Percentiles rank a stretch among this genome's conserved stretches.
phyloP scores from a whole-genome alignment of 2,888 invertebrate genomes.

The Philopedon plagiatum region DNA sequence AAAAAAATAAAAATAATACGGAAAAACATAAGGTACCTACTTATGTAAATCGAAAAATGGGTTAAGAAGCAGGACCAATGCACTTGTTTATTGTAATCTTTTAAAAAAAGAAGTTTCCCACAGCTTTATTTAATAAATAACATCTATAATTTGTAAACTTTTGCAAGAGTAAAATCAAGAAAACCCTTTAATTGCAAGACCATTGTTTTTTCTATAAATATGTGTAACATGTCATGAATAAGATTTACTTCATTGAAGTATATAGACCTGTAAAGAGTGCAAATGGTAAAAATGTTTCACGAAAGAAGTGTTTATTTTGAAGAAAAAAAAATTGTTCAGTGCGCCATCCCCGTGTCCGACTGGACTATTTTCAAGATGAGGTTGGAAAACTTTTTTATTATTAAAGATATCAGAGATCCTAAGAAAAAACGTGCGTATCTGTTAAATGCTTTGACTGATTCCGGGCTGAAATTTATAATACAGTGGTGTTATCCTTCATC shows the following conservation, averaged over 20 bases:
- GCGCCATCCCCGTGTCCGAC: neutral
- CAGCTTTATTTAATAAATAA: neutral
- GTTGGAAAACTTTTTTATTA: neutral
- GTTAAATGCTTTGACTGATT: neutral
- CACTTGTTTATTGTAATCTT: too few relatives aligned
- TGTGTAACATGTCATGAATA: neutral
- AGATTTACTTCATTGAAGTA: neutral
- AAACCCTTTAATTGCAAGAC: neutral
- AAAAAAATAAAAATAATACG: too few relatives aligned
- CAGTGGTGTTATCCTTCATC: slow-evolving; percentile 1
- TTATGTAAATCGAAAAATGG: neutral
- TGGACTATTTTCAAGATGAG: slow-evolving; percentile 6
- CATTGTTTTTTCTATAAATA: neutral
- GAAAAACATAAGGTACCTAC: too few relatives aligned
- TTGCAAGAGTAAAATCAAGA: neutral
- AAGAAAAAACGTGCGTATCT: slow-evolving; percentile 7
- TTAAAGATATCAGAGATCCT: neutral
- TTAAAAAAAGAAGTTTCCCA: neutral
- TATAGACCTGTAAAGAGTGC: neutral
- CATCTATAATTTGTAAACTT: neutral
- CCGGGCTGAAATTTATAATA: neutral
- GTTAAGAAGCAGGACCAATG: neutral
- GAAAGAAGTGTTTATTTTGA: slow-evolving; percentile 3
- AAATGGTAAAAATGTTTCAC: neutral
- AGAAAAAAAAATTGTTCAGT: neutral